Base-by-base conservation (phyloP, 1,140 invertebrate species). In the Antheraea pernyi region DNA sequence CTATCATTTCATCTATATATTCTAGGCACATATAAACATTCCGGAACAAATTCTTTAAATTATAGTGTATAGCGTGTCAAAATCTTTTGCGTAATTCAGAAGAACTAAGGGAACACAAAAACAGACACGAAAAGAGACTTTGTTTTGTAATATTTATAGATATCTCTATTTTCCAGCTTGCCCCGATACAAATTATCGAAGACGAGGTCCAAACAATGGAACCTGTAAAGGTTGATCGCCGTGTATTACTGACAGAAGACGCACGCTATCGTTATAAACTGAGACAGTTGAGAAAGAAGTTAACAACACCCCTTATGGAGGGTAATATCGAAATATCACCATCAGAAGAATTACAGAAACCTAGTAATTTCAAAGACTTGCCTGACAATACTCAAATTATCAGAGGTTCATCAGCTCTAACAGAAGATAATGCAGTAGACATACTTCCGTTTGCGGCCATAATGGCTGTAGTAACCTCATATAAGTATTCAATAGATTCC, bases 401-500 rank as follows among this genome's bases (percentile, higher is more conserved):
- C 19, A 75, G 85, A 65, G 93, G 92, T 7, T 81, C 80, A 3
- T 79, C 73, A 10, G 85, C 86, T n/a, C 80, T 94, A 39, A 72
- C 77, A 0, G 86, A 88, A 1, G 70, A 73, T 9, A 83, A 85
- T 19, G 77, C 87, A 0, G 74, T 83, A 18, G 89, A 92, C 67
- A 81, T 91, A 16, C 81, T 93, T 4, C 93, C 93, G 0, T 94
- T 93, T 73, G 84, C 89, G 0, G 91, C 93, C 7, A 91, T 94
- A n/a, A 93, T 94, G 92, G 93, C 93, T 5, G 84, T 91, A 11
- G 91, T 93, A 0, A 93, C 93, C 0, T 93, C 92, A 4, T 91
- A 93, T 73, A 94, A 94, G 68, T 94, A 94, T 67, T 70, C 81
- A 0, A 83, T 94, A 0, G 85, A 85, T 22, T 88, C 93, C 0